phyloP scores from a whole-genome alignment of 2,797 vertebrate species.

The Peromyscus nudipes region DNA sequence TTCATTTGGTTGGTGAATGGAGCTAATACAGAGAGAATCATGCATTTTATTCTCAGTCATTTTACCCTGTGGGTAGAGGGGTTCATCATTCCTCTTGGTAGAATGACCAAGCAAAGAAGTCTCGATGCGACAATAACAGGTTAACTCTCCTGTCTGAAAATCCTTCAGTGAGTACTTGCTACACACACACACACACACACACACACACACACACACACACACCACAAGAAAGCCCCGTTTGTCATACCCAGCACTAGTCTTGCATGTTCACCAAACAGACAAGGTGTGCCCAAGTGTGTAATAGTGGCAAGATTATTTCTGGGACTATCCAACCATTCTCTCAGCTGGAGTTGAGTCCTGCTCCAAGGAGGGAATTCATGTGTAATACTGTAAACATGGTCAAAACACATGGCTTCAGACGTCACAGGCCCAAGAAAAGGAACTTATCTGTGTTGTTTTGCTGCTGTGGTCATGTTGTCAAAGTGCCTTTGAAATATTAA shows the following conservation, averaged over 20 bases:
- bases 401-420: not conserved
- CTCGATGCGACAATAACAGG: not conserved
- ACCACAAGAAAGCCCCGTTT: not conserved
- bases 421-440: not conserved
- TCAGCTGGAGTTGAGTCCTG: not conserved
- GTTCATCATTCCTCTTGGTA: not conserved
- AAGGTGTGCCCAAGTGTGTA: not conserved
- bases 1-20: constrained; percentile 74
- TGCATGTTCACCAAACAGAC: not conserved
- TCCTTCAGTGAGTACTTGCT: not conserved
- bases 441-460: not conserved
- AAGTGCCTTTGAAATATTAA: not conserved
- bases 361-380: not conserved
- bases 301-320: not conserved
- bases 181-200: not conserved
- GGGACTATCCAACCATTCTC: not conserved
- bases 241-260: not conserved
- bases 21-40: constrained; percentile 68
- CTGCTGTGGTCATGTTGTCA: not conserved
- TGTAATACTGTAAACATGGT: not conserved
- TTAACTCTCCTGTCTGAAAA: not conserved
- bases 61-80: constrained; percentile 6
- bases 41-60: constrained; percentile 16
- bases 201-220: not conserved
- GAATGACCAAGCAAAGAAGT: constrained; percentile 16